phyloP scores from a whole-genome alignment of 1,140 invertebrate species.

The Dolichoris vasculosae region DNA sequence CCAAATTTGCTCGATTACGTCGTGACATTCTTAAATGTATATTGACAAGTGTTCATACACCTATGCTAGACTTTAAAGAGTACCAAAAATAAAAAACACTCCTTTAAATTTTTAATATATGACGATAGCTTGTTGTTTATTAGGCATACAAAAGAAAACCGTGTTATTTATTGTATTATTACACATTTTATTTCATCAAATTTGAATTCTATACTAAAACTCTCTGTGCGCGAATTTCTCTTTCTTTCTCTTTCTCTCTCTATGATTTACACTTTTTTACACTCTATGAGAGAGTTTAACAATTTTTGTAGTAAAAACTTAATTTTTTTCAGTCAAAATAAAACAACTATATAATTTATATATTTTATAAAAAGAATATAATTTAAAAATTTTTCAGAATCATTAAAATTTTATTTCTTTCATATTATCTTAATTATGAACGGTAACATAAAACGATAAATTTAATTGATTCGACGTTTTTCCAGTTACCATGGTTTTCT shows the following conservation, averaged over 20 bases:
- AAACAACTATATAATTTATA: no score
- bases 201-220: neutral
- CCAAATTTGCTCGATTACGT: conserved; percentile 54
- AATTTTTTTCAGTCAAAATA: no score
- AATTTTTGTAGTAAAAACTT: no score
- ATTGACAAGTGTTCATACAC: conserved; percentile 42
- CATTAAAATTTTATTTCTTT: no score
- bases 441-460: no score
- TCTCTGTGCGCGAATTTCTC: neutral
- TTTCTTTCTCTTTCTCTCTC: neutral
- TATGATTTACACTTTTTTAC: no score
- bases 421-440: no score
- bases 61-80: conserved; percentile 41
- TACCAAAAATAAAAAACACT: neutral
- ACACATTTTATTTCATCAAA: neutral
- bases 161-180: neutral
- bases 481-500: conserved; percentile 21
- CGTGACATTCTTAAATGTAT: no score
- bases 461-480: conserved; percentile 34
- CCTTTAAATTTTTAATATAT: neutral
- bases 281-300: no score
- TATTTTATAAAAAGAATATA: no score
- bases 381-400: no score
- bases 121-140: no score
- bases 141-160: neutral